These are phyloP conservation scores for Bungarus multicinctus DNA, from an alignment of 2,113 vertebrate genomes.

Conservation along the genomic window DNA sequence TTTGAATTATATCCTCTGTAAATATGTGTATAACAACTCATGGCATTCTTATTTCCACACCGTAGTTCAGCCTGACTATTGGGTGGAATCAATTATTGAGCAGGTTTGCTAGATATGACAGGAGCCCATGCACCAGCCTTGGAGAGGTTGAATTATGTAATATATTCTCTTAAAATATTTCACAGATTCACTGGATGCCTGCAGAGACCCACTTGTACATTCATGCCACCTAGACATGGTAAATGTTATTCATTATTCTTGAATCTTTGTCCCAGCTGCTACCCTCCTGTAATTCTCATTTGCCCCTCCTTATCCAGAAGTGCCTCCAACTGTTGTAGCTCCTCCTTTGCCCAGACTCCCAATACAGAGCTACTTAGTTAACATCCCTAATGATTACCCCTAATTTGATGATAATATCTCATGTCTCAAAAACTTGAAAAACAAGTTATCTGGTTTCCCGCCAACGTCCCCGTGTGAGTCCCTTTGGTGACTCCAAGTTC, in stretches of 20 bases:
- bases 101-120: neutral
- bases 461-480: neutral
- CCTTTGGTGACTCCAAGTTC: neutral
- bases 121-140: neutral
- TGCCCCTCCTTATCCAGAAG: neutral
- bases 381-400: neutral
- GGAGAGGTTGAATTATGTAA: neutral
- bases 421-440: neutral
- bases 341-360: neutral
- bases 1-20: neutral
- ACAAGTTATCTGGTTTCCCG: neutral
- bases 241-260: neutral
- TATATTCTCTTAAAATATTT: neutral
- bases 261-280: neutral
- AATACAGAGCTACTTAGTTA: neutral
- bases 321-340: slow-evolving; percentile 1
- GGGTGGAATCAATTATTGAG: neutral
- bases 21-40: slow-evolving; percentile 9
- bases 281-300: neutral
- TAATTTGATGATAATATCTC: neutral
- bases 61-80: neutral
- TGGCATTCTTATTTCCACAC: neutral
- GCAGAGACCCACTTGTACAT: neutral
- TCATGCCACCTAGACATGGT: neutral
- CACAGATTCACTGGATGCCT: neutral